phyloP scores from a whole-genome alignment of 2,888 invertebrate species.

The Listrodromus nycthemerus region DNA sequence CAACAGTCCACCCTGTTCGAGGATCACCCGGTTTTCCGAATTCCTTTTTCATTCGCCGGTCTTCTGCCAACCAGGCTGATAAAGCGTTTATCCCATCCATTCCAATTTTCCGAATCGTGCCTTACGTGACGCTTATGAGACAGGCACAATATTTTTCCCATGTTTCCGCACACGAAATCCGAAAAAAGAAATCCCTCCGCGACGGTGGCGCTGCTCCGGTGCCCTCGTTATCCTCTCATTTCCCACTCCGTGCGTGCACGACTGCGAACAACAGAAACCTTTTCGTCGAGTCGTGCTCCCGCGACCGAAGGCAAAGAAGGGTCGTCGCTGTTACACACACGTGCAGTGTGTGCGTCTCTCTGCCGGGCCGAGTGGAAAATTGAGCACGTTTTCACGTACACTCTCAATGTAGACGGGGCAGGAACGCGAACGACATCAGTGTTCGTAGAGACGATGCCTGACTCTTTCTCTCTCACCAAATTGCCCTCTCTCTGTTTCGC shows the following conservation, averaged over 20 bases:
- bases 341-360: background rate
- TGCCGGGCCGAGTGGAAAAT: constrained; percentile 41
- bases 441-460: background rate
- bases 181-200: background rate
- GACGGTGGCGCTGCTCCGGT: background rate
- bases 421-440: constrained; percentile 20
- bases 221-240: constrained; percentile 38
- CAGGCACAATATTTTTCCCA: constrained; percentile 11
- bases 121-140: constrained; percentile 33
- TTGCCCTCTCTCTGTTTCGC: background rate
- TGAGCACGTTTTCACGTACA: constrained; percentile 43
- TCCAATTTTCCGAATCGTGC: constrained; percentile 41
- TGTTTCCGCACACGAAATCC: background rate
- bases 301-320: constrained; percentile 5
- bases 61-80: background rate
- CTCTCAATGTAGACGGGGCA: constrained; percentile 12
- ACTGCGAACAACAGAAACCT: constrained; percentile 46
- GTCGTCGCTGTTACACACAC: background rate
- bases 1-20: background rate
- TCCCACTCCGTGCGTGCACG: constrained; percentile 21
- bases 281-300: constrained; percentile 31
- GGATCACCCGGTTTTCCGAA: constrained; percentile 16
- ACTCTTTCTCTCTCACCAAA: background rate
- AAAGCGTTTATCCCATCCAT: constrained; percentile 47
- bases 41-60: constrained; percentile 8